Conservation (phyloP, 2,797 vertebrate genomes). For the Emys orbicularis region DNA sequence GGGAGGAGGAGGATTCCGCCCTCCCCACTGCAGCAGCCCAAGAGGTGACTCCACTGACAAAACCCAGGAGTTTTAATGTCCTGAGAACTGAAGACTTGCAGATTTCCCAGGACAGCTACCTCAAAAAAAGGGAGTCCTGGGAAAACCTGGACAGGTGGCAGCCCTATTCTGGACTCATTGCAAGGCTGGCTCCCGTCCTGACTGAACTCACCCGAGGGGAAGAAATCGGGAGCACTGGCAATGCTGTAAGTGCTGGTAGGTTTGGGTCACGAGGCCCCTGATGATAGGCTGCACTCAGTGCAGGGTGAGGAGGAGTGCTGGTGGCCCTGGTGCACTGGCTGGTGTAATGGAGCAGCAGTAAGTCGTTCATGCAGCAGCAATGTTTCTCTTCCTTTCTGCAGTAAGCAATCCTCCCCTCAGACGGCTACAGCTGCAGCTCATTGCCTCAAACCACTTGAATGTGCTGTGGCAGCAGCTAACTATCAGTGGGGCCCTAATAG, state of each 20-base stretch:
- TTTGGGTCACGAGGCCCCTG: not conserved
- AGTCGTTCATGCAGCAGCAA: fast-evolving
- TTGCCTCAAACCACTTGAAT: not conserved
- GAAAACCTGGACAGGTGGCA: not conserved
- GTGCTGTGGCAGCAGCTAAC: not conserved
- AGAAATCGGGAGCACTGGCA: not conserved
- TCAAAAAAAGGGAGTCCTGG: not conserved
- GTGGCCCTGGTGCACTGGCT: not conserved
- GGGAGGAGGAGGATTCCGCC: not conserved
- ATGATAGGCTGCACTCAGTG: not conserved
- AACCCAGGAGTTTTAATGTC: not conserved
- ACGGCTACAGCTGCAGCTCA: fast-evolving
- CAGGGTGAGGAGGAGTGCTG: not conserved
- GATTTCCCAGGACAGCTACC: not conserved
- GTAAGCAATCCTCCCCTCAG: fast-evolving
- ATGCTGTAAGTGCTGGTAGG: not conserved
- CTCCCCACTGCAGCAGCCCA: not conserved
- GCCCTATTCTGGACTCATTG: not conserved
- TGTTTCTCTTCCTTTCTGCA: not conserved
- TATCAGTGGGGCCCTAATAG: fast-evolving
- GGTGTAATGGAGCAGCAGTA: not conserved
- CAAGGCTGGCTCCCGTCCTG: not conserved
- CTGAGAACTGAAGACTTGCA: not conserved
- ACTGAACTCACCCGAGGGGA: not conserved
- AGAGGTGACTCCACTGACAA: not conserved